phyloP scores from a whole-genome alignment of 2,113 vertebrate genomes.

The Hypomesus transpacificus region DNA sequence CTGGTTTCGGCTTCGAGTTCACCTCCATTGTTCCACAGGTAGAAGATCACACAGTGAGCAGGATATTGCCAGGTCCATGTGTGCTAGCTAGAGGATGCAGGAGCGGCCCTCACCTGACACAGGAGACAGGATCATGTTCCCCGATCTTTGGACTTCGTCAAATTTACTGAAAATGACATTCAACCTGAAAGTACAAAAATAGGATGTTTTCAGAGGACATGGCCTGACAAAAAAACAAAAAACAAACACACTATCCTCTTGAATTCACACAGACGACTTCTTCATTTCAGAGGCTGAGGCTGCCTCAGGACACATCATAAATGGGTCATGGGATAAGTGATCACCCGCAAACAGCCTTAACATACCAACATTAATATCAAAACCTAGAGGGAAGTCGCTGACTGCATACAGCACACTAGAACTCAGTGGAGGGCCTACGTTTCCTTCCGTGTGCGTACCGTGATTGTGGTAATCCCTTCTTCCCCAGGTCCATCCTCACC shows the following conservation, averaged over 20 bases:
- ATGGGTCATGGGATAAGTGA: neutral
- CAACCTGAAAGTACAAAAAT: slow-evolving; percentile 70
- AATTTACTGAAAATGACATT: slow-evolving; percentile 98
- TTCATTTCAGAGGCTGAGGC: neutral
- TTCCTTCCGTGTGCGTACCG: slow-evolving; percentile 71
- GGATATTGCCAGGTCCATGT: neutral
- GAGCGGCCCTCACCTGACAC: slow-evolving; percentile 76
- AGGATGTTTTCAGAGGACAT: too few species aligned
- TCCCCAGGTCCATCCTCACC: slow-evolving; percentile 92
- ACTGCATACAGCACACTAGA: neutral
- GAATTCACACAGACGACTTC: neutral
- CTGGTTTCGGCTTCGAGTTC: too few species aligned
- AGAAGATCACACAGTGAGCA: too few species aligned
- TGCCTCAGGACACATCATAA: neutral
- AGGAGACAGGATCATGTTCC: slow-evolving; percentile 89
- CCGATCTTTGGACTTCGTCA: slow-evolving; percentile 93
- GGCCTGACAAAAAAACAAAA: too few species aligned
- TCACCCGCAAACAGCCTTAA: neutral
- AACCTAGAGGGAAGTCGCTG: neutral
- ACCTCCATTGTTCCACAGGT: too few species aligned
- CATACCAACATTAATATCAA: neutral
- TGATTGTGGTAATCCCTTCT: slow-evolving; percentile 96
- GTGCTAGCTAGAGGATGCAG: neutral
- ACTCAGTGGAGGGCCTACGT: too few species aligned
- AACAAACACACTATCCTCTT: neutral